Evolutionary conservation across 2,113 vertebrate genomes (phyloP), one percentile per base, ranked within the genome.

Genomic region (Passer domesticus): DNA sequence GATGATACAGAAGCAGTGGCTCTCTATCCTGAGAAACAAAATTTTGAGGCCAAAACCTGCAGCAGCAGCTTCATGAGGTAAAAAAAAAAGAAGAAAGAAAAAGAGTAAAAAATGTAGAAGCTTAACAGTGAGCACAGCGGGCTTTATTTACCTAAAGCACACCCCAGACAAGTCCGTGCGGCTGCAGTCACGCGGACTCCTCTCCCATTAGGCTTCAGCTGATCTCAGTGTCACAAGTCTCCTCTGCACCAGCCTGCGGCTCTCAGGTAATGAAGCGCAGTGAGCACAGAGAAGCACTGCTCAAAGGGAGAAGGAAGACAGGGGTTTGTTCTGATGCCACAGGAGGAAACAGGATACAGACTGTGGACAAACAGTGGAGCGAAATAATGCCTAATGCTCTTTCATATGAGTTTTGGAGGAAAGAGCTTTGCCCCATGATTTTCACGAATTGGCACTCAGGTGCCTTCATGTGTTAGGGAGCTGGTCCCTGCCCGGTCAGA

Each of bases 171-270:
- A 73, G 70, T 22, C 74, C 30, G 56, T 18, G 83, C 1, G 3
- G 92, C 17, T 3, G 10, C 85, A 92, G 87, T 95, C 95, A 94
- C 22, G 12, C 2, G 31, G 80, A 44, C 60, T 56, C 55, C 86
- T 86, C 78, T 94, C 73, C 96, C 93, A 95, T 91, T 88, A 86
- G 87, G 84, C 53, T 96, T 82, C 89, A 58, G 90, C 90, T 94
- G 95, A 88, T 87, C 90, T 83, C 19, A 77, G 81, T 79, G 86
- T 82, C 95, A 95, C 74, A 75, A 87, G 75, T 37, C 77, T 83
- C 58, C 95, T 90, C 95, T 95, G 93, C 86, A 82, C 67, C 84
- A 97, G 90, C 88, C 94, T 96, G 95, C 75, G 1, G 92, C 87
- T 95, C 12, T 15, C 88, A 80, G 75, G 93, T 76, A 94, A 94